Conservation (phyloP, 1,140 invertebrate genomes). For the Hylaeus anthracinus region DNA sequence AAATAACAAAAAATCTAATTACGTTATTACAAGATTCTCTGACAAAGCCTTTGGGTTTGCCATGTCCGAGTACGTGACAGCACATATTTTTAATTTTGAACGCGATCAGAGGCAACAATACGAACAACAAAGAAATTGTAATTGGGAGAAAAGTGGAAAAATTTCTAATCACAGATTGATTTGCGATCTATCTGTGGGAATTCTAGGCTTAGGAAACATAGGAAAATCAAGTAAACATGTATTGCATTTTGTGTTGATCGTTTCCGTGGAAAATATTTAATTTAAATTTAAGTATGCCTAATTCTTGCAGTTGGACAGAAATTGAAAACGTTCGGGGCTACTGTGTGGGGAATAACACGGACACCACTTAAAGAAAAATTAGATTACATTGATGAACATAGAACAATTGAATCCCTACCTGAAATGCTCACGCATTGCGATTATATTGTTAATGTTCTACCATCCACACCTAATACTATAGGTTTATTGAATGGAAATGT, state of each 20-base stretch:
- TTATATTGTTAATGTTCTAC: slow-evolving; percentile 83
- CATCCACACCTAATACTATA: slow-evolving; percentile 80
- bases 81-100: slow-evolving; percentile 82
- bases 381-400: slow-evolving; percentile 66
- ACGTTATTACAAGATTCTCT: slow-evolving; percentile 77
- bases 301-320: slow-evolving; percentile 74
- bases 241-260: background rate
- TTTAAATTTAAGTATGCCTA: slow-evolving; percentile 41
- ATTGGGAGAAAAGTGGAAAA: slow-evolving; percentile 75
- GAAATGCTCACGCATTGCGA: slow-evolving; percentile 81
- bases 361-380: slow-evolving; percentile 60
- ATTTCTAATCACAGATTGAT: slow-evolving; percentile 74
- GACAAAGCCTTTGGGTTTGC: slow-evolving; percentile 78
- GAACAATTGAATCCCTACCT: slow-evolving; percentile 71
- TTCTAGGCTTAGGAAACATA: slow-evolving; percentile 81
- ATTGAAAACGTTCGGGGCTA: slow-evolving; percentile 76
- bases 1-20: slow-evolving; percentile 62
- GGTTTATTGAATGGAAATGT: slow-evolving; percentile 80
- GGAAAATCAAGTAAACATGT: slow-evolving; percentile 76
- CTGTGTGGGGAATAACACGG: slow-evolving; percentile 73
- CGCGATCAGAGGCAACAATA: slow-evolving; percentile 75
- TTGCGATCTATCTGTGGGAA: slow-evolving; percentile 79
- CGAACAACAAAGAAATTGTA: slow-evolving; percentile 72
- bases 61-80: slow-evolving; percentile 83
- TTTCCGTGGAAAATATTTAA: background rate